Evolutionary conservation across 2,113 vertebrate genomes (phyloP).

Genomic region (Aptenodytes forsteri): DNA sequence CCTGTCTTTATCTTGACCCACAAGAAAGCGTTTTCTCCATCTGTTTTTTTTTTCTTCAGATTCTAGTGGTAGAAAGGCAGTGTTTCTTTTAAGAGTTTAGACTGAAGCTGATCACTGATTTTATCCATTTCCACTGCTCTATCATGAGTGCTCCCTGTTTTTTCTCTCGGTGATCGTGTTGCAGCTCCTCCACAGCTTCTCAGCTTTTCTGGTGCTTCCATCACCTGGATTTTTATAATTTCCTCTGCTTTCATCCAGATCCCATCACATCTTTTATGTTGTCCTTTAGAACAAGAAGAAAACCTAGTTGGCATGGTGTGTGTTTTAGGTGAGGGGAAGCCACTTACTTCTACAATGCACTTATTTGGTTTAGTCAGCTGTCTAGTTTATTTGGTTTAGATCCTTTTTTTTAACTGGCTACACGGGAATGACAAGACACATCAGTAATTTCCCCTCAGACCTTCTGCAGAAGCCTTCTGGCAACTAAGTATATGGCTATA

Average conservation of each 20-base stretch:
- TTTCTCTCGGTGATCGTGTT: accelerated
- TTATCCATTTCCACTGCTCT: background rate
- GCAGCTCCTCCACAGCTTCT: background rate
- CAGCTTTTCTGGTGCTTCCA: background rate
- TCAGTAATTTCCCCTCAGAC: background rate
- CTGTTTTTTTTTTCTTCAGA: background rate
- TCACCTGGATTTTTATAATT: background rate
- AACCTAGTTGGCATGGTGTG: background rate
- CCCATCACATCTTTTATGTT: background rate
- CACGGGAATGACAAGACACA: background rate
- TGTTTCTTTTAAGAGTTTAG: background rate
- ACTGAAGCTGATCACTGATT: background rate
- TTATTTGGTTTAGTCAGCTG: background rate
- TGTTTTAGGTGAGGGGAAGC: background rate
- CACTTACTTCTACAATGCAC: background rate
- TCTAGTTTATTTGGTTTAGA: background rate
- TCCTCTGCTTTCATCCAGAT: background rate
- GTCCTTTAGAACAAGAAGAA: background rate
- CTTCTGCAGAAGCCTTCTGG: background rate
- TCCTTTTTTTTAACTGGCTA: background rate
- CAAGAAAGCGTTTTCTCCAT: background rate
- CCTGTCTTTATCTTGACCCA: background rate
- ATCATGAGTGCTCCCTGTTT: background rate
- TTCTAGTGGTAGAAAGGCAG: background rate
- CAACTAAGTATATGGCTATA: background rate